These are phyloP conservation scores for Drosophila trapezifrons DNA, from an alignment of 1,140 invertebrate species.

Conservation along the genomic window DNA sequence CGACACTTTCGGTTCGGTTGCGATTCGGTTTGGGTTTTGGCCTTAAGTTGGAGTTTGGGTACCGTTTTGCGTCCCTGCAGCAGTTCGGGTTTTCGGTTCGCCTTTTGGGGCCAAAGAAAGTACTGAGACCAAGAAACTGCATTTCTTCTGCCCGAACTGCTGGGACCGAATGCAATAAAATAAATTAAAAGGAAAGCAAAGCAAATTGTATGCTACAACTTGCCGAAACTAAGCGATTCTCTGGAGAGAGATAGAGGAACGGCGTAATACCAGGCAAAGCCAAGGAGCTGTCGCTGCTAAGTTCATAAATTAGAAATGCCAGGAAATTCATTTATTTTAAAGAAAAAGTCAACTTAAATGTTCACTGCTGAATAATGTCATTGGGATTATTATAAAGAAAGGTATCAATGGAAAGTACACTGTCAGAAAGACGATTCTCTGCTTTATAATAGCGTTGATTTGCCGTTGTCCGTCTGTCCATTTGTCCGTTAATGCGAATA, in stretches of 20 bases:
- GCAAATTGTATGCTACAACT: conserved; percentile 60
- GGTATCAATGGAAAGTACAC: too few relatives aligned
- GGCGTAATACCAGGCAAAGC: conserved; percentile 12
- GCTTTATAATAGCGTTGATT: too few relatives aligned
- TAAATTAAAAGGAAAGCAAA: conserved; percentile 77
- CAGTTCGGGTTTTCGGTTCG: neutral
- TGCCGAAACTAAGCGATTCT: conserved; percentile 56
- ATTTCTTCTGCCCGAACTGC: too few relatives aligned
- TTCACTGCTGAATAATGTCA: too few relatives aligned
- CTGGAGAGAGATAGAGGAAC: neutral
- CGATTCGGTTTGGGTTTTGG: conserved; percentile 14
- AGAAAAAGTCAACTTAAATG: too few relatives aligned
- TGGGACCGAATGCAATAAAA: conserved; percentile 46
- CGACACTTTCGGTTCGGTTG: conserved; percentile 62
- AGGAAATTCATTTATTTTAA: too few relatives aligned
- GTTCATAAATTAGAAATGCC: too few relatives aligned
- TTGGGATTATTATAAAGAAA: too few relatives aligned
- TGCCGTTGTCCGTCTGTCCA: too few relatives aligned
- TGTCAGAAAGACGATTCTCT: too few relatives aligned
- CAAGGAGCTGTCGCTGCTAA: conserved; percentile 14
- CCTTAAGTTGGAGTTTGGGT: neutral
- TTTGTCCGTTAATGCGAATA: too few relatives aligned
- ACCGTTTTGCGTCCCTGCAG: neutral
- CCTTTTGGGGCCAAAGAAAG: conserved; percentile 47
- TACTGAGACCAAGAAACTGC: neutral